Percentiles rank a stretch among this genome's conserved stretches.
Evolutionary conservation across 2,888 invertebrate species (phyloP).

Genomic region (Agrilus cyanescens): DNA sequence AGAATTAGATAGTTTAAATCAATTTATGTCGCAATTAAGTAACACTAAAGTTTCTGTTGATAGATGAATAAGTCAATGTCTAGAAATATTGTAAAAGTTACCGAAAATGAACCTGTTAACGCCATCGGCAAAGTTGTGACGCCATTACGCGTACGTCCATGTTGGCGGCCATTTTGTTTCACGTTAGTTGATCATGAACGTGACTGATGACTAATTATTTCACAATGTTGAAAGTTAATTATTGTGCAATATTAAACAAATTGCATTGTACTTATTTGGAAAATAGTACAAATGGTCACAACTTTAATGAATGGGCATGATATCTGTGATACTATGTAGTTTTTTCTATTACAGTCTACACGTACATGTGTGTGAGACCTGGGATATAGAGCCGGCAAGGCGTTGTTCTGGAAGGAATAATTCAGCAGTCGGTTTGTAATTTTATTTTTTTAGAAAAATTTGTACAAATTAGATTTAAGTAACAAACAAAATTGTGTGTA

Average conservation of each 20-base stretch:
- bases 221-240: too few species aligned
- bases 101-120: constrained; percentile 3
- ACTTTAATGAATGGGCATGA: not conserved
- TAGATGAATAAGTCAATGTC: constrained; percentile 29
- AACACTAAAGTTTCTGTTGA: constrained; percentile 39
- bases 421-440: too few species aligned
- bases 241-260: too few species aligned
- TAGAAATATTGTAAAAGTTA: constrained; percentile 9
- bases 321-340: constrained; percentile 33
- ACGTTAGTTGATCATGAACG: not conserved
- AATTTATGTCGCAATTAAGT: constrained; percentile 52
- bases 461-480: too few species aligned
- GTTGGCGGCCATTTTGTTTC: not conserved
- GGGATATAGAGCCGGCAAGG: too few species aligned
- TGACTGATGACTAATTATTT: too few species aligned
- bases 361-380: too few species aligned
- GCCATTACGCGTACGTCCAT: not conserved
- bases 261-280: too few species aligned
- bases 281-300: too few species aligned
- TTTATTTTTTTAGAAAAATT: too few species aligned
- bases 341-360: constrained; percentile 34
- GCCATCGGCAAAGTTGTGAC: not conserved
- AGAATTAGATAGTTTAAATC: constrained; percentile 52
- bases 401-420: too few species aligned
- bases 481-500: too few species aligned